Evolutionary conservation across 2,797 vertebrate genomes (phyloP).

Genomic region (Rousettus madagascariensis): DNA sequence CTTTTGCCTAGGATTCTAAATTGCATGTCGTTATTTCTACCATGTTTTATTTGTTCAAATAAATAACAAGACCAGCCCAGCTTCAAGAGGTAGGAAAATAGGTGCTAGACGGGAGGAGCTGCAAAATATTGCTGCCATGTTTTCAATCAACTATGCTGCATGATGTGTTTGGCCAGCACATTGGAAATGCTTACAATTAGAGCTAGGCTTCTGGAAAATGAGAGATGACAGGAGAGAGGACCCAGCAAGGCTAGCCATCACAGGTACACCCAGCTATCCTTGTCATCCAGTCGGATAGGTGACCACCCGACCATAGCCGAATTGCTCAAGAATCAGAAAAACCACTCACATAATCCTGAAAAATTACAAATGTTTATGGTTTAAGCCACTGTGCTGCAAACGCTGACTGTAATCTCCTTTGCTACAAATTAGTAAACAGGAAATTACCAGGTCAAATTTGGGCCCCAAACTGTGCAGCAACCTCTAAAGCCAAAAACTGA

Average conservation of each 20-base stretch:
- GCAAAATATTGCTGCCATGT: not conserved
- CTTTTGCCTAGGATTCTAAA: not conserved
- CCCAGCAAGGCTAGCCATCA: not conserved
- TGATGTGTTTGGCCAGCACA: not conserved
- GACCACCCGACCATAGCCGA: not conserved
- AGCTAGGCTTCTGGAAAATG: not conserved
- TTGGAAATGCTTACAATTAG: not conserved
- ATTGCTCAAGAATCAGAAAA: not conserved
- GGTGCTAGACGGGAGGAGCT: not conserved
- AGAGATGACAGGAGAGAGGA: not conserved
- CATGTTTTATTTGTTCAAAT: not conserved
- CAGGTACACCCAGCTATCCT: not conserved
- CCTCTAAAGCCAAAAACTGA: not conserved
- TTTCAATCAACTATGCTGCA: not conserved
- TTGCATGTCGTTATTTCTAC: not conserved
- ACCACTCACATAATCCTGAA: not conserved
- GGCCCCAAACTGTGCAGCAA: not conserved
- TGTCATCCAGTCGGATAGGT: not conserved
- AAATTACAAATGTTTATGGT: not conserved
- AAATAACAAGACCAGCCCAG: not conserved
- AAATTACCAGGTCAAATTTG: not conserved
- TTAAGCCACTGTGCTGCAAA: not conserved
- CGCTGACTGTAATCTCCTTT: not conserved
- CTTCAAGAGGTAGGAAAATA: not conserved
- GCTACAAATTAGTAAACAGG: not conserved